phyloP scores from a whole-genome alignment of 2,113 vertebrate genomes.

The Spea multiplicata region DNA sequence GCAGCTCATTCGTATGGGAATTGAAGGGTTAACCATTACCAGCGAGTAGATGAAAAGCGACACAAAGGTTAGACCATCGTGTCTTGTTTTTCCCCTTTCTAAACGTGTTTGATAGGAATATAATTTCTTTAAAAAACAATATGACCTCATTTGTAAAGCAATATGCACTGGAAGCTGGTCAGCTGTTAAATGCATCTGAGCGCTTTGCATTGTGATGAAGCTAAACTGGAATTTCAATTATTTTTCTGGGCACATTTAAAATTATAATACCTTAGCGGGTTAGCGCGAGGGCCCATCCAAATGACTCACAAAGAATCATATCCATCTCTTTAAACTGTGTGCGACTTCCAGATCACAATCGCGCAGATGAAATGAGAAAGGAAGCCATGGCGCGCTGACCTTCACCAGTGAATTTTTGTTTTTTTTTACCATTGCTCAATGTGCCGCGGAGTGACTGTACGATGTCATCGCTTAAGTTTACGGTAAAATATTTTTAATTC shows the following conservation, averaged over 20 bases:
- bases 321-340: slow-evolving; percentile 71
- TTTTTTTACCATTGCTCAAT: background rate
- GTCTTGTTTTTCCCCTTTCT: slow-evolving; percentile 63
- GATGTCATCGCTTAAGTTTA: too few species aligned
- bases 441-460: background rate
- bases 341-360: slow-evolving; percentile 64
- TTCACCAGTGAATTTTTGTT: too few species aligned
- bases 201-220: slow-evolving; percentile 71
- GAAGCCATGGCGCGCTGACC: background rate
- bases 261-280: slow-evolving; percentile 77
- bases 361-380: slow-evolving; percentile 58
- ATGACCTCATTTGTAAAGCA: slow-evolving; percentile 80
- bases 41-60: slow-evolving; percentile 62
- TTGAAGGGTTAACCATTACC: slow-evolving; percentile 6
- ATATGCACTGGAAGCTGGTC: slow-evolving; percentile 78
- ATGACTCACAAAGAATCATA: slow-evolving; percentile 74
- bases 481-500: too few species aligned
- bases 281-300: slow-evolving; percentile 75
- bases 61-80: slow-evolving; percentile 70
- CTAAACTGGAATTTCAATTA: slow-evolving; percentile 80
- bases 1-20: background rate
- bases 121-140: slow-evolving; percentile 77
- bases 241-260: slow-evolving; percentile 82
- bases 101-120: slow-evolving; percentile 70
- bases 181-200: slow-evolving; percentile 75